phyloP scores from a whole-genome alignment of 2,797 vertebrate species.

The Acropternis orthonyx region DNA sequence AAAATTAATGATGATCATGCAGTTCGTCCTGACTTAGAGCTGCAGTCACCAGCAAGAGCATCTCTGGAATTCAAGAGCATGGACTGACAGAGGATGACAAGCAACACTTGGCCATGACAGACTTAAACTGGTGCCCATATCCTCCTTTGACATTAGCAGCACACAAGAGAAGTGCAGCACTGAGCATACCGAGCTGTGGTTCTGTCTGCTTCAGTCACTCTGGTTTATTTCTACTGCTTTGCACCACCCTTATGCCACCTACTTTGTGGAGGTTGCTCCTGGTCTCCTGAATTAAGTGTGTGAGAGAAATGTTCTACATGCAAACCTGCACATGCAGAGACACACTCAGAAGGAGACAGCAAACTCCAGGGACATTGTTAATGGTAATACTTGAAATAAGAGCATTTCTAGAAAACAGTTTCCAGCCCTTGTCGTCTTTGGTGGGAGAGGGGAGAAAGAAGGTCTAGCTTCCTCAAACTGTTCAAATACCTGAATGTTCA shows the following conservation, averaged over 20 bases:
- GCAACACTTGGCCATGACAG: slow-evolving; percentile 3
- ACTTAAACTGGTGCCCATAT: slow-evolving; percentile 44
- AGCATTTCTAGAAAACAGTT: neutral
- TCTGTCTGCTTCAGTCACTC: neutral
- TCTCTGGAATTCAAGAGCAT: slow-evolving; percentile 34
- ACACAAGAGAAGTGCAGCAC: neutral
- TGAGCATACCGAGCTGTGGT: neutral
- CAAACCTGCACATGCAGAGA: neutral
- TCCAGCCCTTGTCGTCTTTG: neutral
- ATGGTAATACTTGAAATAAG: neutral
- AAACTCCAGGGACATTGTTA: neutral
- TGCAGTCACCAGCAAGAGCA: slow-evolving; percentile 18
- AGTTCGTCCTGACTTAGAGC: neutral
- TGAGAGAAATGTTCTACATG: neutral
- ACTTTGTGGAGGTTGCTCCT: neutral
- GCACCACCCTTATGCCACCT: neutral
- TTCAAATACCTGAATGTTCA: neutral
- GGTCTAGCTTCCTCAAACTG: neutral
- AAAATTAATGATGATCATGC: neutral
- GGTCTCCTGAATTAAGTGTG: neutral
- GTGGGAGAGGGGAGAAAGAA: neutral
- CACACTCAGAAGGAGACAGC: neutral
- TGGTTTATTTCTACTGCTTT: neutral
- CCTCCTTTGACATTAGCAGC: neutral
- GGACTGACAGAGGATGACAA: neutral